Conservation (phyloP, 2,888 invertebrate genomes). For the Parascotia fuliginaria region DNA sequence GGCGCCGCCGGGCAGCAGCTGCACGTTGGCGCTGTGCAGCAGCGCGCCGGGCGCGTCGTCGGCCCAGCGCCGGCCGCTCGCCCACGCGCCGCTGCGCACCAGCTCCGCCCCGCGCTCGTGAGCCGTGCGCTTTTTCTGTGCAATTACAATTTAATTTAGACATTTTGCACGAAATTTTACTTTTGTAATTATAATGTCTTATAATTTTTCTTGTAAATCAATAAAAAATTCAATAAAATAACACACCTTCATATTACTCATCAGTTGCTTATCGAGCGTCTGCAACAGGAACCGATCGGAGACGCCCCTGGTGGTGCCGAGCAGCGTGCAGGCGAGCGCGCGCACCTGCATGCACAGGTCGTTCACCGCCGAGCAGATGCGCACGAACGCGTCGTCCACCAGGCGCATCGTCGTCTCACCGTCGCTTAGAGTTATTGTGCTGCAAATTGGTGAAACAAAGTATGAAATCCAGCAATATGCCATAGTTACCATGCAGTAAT, state of each 20-base stretch:
- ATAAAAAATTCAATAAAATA: no score
- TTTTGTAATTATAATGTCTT: no score
- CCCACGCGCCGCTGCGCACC: constrained; percentile 95
- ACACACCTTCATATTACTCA: constrained; percentile 96
- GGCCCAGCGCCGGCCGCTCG: constrained; percentile 85
- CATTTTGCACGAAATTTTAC: no score
- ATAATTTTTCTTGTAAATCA: no score
- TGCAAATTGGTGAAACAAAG: constrained; percentile 55
- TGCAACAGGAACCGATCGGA: constrained; percentile 96
- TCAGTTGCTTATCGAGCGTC: constrained; percentile 98
- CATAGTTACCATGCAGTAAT: no score
- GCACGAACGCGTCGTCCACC: constrained; percentile 98
- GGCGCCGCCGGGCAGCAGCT: constrained; percentile 96
- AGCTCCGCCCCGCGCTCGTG: constrained; percentile 94
- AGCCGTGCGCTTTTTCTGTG: constrained; percentile 91
- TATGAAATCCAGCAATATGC: no score
- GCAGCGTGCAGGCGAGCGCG: constrained; percentile 92
- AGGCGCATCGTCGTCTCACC: constrained; percentile 94
- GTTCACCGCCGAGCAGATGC: constrained; percentile 96
- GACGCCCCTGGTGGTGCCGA: constrained; percentile 95
- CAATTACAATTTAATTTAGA: background rate
- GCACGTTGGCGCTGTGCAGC: constrained; percentile 90
- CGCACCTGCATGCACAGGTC: constrained; percentile 96
- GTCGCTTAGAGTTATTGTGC: constrained; percentile 88
- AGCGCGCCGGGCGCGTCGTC: constrained; percentile 96